Conservation (phyloP, 1,140 invertebrate species). For the Eriosoma lanigerum region DNA sequence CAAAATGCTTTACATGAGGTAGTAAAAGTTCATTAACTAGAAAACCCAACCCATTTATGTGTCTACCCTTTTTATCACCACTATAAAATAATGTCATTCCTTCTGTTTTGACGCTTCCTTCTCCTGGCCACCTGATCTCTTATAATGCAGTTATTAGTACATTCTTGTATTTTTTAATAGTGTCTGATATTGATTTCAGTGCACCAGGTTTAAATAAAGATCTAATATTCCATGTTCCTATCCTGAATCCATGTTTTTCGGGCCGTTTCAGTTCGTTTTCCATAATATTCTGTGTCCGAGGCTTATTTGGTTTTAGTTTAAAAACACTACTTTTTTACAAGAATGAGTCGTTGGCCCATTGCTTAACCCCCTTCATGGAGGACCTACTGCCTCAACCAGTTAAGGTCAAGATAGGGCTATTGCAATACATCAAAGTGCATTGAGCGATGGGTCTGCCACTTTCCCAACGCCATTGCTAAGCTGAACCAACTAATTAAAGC, state of each 20-base stretch:
- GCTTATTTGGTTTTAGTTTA: background rate
- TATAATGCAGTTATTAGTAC: background rate
- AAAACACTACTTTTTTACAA: background rate
- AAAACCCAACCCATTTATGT: background rate
- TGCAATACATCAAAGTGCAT: background rate
- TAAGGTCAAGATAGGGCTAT: background rate
- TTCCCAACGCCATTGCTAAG: background rate
- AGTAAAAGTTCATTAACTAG: background rate
- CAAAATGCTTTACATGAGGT: background rate
- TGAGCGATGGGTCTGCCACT: background rate
- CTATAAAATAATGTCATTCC: background rate
- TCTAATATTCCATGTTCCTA: slow-evolving; percentile 6
- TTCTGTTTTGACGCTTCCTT: background rate
- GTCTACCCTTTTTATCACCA: too few relatives aligned
- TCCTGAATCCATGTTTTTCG: background rate
- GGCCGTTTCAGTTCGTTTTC: background rate
- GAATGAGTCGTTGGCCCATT: background rate
- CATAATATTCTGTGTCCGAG: background rate
- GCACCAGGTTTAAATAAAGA: background rate
- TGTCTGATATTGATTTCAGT: too few relatives aligned
- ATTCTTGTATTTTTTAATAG: background rate
- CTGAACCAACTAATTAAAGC: slow-evolving; percentile 25
- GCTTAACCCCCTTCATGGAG: background rate
- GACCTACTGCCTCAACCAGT: background rate
- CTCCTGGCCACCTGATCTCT: background rate